Conservation (phyloP, 2,113 vertebrate species). For the Regulus satrapa region DNA sequence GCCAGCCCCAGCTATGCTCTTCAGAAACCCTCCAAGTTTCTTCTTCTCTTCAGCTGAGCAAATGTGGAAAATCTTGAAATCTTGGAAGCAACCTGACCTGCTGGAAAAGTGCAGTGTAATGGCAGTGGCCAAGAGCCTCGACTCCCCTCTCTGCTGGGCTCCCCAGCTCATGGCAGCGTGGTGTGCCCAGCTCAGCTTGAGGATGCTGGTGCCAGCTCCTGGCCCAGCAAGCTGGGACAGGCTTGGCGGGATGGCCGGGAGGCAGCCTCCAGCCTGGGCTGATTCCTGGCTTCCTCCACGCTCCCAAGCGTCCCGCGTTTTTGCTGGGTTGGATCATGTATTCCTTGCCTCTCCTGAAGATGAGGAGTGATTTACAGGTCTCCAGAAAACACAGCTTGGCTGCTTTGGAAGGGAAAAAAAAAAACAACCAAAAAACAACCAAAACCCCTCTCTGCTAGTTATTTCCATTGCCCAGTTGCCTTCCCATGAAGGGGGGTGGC, state of each 20-base stretch:
- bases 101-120: not conserved
- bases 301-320: not conserved
- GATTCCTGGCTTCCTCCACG: not conserved
- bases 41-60: not conserved
- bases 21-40: not conserved
- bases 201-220: not conserved
- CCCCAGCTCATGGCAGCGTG: accelerated
- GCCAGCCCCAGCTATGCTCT: not conserved
- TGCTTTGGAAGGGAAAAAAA: not conserved
- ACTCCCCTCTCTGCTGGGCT: not conserved
- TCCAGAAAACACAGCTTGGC: slow-evolving; percentile 34
- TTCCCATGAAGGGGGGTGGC: not conserved
- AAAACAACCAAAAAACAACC: not conserved
- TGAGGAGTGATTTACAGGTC: slow-evolving; percentile 46
- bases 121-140: accelerated
- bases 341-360: slow-evolving; percentile 22
- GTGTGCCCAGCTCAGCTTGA: not conserved
- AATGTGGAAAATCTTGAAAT: not conserved
- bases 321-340: slow-evolving; percentile 41
- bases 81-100: not conserved
- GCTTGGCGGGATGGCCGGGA: accelerated
- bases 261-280: not conserved
- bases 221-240: not conserved
- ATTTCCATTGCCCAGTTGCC: not conserved
- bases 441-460: not conserved